Evolutionary conservation across 2,797 vertebrate species (phyloP).

Genomic region (Furcifer pardalis): DNA sequence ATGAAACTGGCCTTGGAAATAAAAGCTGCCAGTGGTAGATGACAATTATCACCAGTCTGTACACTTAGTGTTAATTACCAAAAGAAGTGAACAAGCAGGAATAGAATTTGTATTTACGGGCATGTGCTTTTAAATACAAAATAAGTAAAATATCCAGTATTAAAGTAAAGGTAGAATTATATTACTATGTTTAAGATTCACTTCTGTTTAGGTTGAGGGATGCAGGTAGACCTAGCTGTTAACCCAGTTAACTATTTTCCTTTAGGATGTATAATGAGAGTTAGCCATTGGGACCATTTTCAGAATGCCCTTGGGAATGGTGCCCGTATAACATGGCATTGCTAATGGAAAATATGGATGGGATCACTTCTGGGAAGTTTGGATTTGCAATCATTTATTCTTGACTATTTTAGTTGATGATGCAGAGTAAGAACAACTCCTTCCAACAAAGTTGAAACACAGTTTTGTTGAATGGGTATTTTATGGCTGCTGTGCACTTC

Average conservation of each 20-base stretch:
- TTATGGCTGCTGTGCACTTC: background rate
- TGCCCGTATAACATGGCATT: background rate
- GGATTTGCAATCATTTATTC: background rate
- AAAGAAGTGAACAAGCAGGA: background rate
- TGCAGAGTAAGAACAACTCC: background rate
- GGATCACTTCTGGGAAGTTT: background rate
- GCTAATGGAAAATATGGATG: background rate
- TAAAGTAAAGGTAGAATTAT: background rate
- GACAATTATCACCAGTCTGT: background rate
- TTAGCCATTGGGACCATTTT: background rate
- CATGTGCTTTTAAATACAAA: background rate
- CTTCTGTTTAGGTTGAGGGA: background rate
- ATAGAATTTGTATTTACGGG: background rate
- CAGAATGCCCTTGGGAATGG: too few relatives aligned
- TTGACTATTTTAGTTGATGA: background rate
- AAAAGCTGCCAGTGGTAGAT: conserved; percentile 30
- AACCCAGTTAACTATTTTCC: background rate
- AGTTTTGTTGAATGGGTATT: background rate
- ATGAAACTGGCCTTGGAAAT: conserved; percentile 32
- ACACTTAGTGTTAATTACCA: background rate
- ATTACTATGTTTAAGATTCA: background rate
- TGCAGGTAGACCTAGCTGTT: background rate
- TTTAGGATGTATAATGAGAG: background rate
- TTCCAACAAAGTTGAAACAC: background rate
- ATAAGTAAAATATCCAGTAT: background rate